Evolutionary conservation across 2,113 vertebrate genomes (phyloP).

Genomic region (Grallaria varia): DNA sequence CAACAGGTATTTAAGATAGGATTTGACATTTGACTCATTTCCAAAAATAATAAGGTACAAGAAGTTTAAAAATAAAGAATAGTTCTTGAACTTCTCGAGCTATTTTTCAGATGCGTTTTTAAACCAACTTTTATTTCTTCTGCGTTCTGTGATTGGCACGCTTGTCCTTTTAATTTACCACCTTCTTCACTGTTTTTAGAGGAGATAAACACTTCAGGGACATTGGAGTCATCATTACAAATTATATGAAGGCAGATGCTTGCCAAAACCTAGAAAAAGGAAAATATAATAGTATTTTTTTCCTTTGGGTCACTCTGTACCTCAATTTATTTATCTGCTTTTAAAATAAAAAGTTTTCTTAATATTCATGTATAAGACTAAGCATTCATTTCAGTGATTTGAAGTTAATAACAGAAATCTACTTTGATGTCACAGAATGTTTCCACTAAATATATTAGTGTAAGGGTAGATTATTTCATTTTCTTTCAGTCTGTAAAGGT

Average conservation of each 20-base stretch:
- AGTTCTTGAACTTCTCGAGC: neutral
- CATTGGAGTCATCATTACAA: neutral
- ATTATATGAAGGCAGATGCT: constrained; percentile 2
- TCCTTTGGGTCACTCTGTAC: neutral
- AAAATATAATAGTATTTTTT: neutral
- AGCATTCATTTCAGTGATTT: neutral
- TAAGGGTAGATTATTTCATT: neutral
- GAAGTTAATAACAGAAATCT: neutral
- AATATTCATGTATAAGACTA: neutral
- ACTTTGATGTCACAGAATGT: neutral
- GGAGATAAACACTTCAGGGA: neutral
- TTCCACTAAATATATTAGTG: neutral
- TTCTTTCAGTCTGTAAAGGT: neutral
- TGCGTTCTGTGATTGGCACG: neutral
- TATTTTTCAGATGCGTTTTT: neutral
- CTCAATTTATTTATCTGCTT: neutral
- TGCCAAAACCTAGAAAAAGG: neutral
- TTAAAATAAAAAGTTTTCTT: neutral
- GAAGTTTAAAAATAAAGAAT: neutral
- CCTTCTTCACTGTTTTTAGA: neutral
- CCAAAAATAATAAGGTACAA: neutral
- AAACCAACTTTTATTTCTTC: constrained; percentile 1
- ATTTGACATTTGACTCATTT: neutral
- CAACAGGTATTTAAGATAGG: neutral
- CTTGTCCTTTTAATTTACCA: constrained; percentile 14